Conservation (phyloP, 1,140 invertebrate genomes). For the Octopus sinensis region DNA sequence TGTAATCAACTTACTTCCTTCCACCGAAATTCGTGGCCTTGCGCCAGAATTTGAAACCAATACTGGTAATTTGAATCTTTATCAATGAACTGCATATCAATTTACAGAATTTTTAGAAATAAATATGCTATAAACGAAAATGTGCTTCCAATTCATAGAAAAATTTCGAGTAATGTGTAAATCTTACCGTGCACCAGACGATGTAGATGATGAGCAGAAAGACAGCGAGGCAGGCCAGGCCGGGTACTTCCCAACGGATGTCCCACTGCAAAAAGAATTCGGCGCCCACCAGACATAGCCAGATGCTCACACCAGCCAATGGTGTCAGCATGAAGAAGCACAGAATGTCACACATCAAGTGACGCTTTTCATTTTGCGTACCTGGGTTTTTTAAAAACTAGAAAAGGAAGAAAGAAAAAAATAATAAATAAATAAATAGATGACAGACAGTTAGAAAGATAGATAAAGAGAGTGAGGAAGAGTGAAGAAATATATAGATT, state of each 20-base stretch:
- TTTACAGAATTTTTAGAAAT: too few species aligned
- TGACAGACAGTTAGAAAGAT: too few species aligned
- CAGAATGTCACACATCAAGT: conserved; percentile 59
- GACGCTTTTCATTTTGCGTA: conserved; percentile 49
- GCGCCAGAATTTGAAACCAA: too few species aligned
- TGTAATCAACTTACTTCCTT: too few species aligned
- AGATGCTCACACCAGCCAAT: conserved; percentile 59
- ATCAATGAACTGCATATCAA: too few species aligned
- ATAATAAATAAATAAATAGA: not conserved
- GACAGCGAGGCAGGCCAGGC: conserved; percentile 49
- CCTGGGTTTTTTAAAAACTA: conserved; percentile 58
- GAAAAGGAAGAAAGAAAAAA: conserved; percentile 15
- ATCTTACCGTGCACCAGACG: conserved; percentile 38
- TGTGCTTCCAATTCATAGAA: too few species aligned
- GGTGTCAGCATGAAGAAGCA: conserved; percentile 63
- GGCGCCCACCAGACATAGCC: conserved; percentile 61
- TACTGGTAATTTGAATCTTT: too few species aligned
- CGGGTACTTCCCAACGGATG: conserved; percentile 58
- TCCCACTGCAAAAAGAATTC: conserved; percentile 23
- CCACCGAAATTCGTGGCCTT: too few species aligned
- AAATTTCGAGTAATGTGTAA: too few species aligned
- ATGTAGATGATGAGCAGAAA: conserved; percentile 41
- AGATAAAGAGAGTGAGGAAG: too few species aligned
- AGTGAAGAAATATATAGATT: too few species aligned
- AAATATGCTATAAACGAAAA: too few species aligned